Evolutionary conservation across 2,113 vertebrate species (phyloP), one percentile per base, ranked within the genome.

Genomic region (Lutjanus erythropterus): DNA sequence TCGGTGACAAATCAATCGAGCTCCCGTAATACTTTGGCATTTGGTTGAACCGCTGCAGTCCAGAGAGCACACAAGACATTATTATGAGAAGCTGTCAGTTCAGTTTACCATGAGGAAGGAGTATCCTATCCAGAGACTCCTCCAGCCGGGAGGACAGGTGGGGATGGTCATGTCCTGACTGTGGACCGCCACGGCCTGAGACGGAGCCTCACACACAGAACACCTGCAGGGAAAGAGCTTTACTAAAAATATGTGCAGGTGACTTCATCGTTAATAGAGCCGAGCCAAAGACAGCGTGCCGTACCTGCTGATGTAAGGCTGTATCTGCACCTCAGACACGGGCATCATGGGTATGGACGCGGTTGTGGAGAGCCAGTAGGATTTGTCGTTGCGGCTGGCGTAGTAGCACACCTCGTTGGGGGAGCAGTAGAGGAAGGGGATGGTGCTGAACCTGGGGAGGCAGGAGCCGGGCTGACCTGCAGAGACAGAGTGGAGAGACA

Each of bases 261-360:
- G 16, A 14, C 46, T n/a, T 31, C 15, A 52, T n/a, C n/a, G n/a
- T n/a, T n/a, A n/a, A n/a, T n/a, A n/a, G n/a, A n/a, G n/a, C 15
- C 0, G n/a, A 62, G 16, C 11, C 39, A 12, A 29, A 21, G n/a
- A 11, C 10, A 2, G 41, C 1, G 9, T 0, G 3, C 27, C 0
- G 1, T 55, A 94, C 93, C 97, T 96, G 86, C 98, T 99, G 94
- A 99, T 98, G 90, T 99, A 98, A 47, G 94, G 92, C 0, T 80
- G 90, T 64, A 99, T 99, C 92, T 97, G 94, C 0, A 66, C 11
- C 0, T 95, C 95, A 72, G 92, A 86, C 53, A 99, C 96, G 0
- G 98, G 98, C 97, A 97, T 97, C 98, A 99, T 99, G 85, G 98
- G 98, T 66, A 99, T 99, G 14, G 97, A 95, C 1, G 96, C 97